Conservation (phyloP, 2,797 vertebrate species). For the Vespertilio murinus region DNA sequence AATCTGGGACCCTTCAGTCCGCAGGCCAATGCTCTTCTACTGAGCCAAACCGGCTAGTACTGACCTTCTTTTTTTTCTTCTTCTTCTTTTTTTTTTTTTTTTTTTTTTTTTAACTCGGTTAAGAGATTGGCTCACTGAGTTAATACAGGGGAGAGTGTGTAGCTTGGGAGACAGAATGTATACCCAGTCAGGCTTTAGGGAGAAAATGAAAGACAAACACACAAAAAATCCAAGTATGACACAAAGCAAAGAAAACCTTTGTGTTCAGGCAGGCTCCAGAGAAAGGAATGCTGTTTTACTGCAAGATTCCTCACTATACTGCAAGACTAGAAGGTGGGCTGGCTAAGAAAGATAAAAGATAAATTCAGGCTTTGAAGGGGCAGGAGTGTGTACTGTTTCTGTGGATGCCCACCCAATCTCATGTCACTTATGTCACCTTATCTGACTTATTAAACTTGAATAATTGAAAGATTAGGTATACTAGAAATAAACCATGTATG, state of each 20-base stretch:
- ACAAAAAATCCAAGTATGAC: background rate
- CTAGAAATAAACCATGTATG: background rate
- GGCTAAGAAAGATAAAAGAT: background rate
- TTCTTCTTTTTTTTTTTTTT: constrained; percentile 24
- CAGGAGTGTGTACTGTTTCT: background rate
- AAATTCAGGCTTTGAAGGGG: background rate
- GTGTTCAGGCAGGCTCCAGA: background rate
- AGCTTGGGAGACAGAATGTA: constrained; percentile 36
- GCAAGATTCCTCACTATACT: background rate
- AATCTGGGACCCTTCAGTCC: too few species aligned
- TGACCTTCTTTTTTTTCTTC: background rate
- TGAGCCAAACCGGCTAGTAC: too few species aligned
- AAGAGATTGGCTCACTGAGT: constrained; percentile 17
- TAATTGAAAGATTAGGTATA: constrained; percentile 30
- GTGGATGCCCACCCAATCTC: background rate
- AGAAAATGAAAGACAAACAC: constrained; percentile 15
- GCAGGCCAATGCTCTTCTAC: too few species aligned
- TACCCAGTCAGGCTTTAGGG: constrained; percentile 15
- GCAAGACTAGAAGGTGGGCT: background rate
- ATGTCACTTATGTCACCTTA: constrained; percentile 33
- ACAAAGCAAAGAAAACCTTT: constrained; percentile 29
- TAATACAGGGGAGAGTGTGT: background rate
- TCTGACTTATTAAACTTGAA: constrained; percentile 42
- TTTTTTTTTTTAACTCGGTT: constrained; percentile 10
- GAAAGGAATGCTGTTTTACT: constrained; percentile 25